These are phyloP conservation scores for Corythornis madagascariensis DNA, from an alignment of 2,113 vertebrate species.

Conservation along the genomic window DNA sequence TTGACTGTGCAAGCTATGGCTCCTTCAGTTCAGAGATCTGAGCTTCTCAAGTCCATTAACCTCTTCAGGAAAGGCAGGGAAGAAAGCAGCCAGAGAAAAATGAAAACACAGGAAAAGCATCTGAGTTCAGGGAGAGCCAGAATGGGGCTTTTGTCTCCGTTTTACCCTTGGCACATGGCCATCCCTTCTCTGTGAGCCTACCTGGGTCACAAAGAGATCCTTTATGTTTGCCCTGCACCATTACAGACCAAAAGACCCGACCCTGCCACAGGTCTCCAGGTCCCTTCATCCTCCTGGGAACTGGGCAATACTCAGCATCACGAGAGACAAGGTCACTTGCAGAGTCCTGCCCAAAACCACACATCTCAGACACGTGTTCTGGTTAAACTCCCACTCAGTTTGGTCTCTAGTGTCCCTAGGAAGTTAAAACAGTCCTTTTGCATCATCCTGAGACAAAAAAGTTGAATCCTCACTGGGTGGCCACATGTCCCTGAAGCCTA, in stretches of 20 bases:
- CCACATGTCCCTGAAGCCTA: not conserved
- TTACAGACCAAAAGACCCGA: not conserved
- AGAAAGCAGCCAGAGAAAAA: not conserved
- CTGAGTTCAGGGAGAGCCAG: not conserved
- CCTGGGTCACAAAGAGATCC: conserved; percentile 50
- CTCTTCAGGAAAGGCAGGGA: not conserved
- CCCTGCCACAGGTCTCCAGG: not conserved
- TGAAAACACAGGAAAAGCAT: conserved; percentile 28
- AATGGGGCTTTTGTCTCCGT: conserved; percentile 43
- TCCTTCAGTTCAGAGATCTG: not conserved
- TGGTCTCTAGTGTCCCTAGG: not conserved
- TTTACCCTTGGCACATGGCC: not conserved
- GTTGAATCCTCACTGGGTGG: not conserved
- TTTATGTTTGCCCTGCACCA: conserved; percentile 8
- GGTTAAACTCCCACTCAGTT: not conserved
- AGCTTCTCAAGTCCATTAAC: not conserved
- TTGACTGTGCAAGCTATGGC: not conserved
- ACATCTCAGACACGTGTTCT: not conserved
- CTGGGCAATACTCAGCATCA: not conserved
- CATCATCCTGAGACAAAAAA: not conserved
- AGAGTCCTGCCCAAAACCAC: not conserved
- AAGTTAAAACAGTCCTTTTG: not conserved
- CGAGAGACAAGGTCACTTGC: not conserved
- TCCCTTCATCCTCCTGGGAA: not conserved
- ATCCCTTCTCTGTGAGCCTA: not conserved